phyloP scores from a whole-genome alignment of 53 echinoderm and acorn worm species.

The Henricia sp. region DNA sequence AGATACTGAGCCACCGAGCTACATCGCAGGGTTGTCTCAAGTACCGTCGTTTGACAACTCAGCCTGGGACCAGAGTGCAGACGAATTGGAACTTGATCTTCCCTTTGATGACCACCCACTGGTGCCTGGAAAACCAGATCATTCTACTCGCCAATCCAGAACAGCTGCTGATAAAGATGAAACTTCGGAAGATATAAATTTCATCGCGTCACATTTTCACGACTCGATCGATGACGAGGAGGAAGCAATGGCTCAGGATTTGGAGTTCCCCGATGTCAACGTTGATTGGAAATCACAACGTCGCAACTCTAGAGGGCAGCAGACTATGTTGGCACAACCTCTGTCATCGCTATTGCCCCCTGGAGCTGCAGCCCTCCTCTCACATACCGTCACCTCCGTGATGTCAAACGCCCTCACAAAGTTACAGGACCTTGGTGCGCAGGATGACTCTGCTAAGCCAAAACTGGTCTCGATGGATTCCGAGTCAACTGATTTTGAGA shows the following conservation, averaged over 20 bases:
- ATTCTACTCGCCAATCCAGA: not conserved
- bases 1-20: conserved; percentile 75
- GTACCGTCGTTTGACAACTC: conserved; percentile 77
- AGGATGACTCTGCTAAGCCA: conserved; percentile 44
- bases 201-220: conserved; percentile 45
- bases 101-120: conserved; percentile 37
- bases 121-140: conserved; percentile 12
- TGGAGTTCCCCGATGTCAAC: conserved; percentile 53
- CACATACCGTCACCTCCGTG: conserved; percentile 83
- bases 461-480: conserved; percentile 66
- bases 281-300: not conserved
- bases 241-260: not conserved
- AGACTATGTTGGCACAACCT: not conserved
- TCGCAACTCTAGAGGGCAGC: conserved; percentile 8
- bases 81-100: conserved; percentile 73
- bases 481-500: conserved; percentile 88
- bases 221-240: conserved; percentile 44
- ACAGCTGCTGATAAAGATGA: conserved; percentile 22
- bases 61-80: conserved; percentile 72
- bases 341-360: conserved; percentile 47
- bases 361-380: conserved; percentile 78
- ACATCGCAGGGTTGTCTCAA: conserved; percentile 66
- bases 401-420: conserved; percentile 68
- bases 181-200: conserved; percentile 41
- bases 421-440: conserved; percentile 47